Conservation (phyloP, 2,113 vertebrate species). For the Megatriorchis doriae region DNA sequence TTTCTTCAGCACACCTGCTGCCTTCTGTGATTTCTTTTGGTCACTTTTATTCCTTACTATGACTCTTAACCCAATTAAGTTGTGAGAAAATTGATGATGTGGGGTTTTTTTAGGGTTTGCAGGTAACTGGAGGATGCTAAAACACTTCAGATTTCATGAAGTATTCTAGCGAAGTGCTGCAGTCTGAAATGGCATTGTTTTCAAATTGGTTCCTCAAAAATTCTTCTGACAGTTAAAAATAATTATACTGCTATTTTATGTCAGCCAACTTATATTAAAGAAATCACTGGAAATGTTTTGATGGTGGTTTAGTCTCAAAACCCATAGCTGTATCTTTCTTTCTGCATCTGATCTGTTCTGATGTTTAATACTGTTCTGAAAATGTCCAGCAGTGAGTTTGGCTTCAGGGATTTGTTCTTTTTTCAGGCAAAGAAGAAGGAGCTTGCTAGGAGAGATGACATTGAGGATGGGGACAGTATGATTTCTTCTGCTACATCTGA, state of each 20-base stretch:
- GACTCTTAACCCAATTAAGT: neutral
- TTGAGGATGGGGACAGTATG: slow-evolving; percentile 96
- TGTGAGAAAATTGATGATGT: neutral
- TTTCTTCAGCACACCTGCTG: neutral
- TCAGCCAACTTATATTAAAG: neutral
- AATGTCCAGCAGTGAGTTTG: neutral
- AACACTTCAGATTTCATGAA: neutral
- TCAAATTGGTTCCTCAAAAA: neutral
- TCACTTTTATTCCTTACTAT: neutral
- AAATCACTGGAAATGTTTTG: slow-evolving; percentile 4
- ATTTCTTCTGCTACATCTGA: slow-evolving; percentile 94
- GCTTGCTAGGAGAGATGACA: slow-evolving; percentile 88
- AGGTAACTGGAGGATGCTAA: neutral
- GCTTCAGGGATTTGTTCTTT: slow-evolving; percentile 49
- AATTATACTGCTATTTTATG: neutral
- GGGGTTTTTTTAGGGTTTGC: neutral
- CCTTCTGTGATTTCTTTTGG: neutral
- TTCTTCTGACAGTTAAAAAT: neutral
- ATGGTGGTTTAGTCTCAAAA: neutral
- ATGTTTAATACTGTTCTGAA: slow-evolving; percentile 52
- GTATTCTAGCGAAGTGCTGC: neutral
- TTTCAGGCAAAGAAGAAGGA: slow-evolving; percentile 92
- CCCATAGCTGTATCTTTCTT: neutral
- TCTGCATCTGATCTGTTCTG: slow-evolving; percentile 22
- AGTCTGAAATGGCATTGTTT: neutral